Evolutionary conservation across 2,888 invertebrate species (phyloP).

Genomic region (Troides helena): DNA sequence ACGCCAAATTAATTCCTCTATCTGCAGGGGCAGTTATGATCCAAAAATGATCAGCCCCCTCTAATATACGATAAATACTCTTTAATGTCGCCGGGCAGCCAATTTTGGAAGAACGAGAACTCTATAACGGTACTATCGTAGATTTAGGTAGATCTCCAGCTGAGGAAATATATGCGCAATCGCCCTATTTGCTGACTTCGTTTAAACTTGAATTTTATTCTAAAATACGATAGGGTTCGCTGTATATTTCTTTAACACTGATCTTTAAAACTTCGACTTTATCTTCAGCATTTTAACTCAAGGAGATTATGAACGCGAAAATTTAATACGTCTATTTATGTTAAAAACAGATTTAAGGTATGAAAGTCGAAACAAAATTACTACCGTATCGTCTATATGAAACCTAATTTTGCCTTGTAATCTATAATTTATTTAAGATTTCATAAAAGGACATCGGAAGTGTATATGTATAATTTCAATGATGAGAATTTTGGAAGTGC

Average conservation of each 20-base stretch:
- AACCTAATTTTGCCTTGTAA: too few relatives aligned
- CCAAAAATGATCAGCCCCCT: conserved; percentile 76
- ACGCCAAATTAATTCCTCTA: conserved; percentile 74
- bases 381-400: too few relatives aligned
- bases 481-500: not conserved
- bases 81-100: conserved; percentile 64
- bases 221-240: not conserved
- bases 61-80: conserved; percentile 61
- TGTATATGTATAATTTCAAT: not conserved
- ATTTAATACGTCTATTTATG: not conserved
- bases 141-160: conserved; percentile 15
- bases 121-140: conserved; percentile 24
- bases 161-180: not conserved
- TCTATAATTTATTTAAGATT: too few relatives aligned
- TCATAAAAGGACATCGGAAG: too few relatives aligned
- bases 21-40: conserved; percentile 71
- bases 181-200: not conserved
- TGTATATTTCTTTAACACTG: not conserved
- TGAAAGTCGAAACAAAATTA: too few relatives aligned
- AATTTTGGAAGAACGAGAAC: conserved; percentile 33
- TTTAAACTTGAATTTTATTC: conserved; percentile 11
- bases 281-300: not conserved
- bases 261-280: not conserved
- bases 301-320: not conserved
- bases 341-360: not conserved